phyloP scores from a whole-genome alignment of 1,140 invertebrate genomes.

The Lycorma delicatula region DNA sequence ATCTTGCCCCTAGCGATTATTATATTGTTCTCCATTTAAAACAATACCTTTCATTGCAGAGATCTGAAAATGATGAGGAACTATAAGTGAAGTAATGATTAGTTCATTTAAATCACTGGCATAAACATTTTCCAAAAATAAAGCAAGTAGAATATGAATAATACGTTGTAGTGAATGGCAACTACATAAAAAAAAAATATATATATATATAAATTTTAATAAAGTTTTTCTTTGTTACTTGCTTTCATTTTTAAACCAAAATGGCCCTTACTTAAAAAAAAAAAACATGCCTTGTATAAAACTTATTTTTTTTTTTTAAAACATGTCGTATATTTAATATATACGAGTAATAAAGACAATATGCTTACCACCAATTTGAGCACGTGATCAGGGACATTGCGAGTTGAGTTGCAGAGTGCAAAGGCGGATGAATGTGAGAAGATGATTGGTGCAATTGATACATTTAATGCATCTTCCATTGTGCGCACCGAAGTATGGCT shows the following conservation, averaged over 20 bases:
- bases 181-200: not conserved
- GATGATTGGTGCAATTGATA: slow-evolving; percentile 73
- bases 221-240: not conserved
- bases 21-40: no score
- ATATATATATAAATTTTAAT: not conserved
- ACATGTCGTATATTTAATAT: not conserved
- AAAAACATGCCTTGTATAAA: not conserved
- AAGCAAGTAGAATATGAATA: no score
- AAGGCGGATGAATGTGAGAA: slow-evolving; percentile 84
- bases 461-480: slow-evolving; percentile 65
- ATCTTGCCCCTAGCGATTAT: no score
- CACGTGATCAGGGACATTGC: slow-evolving; percentile 80
- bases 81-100: no score
- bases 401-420: slow-evolving; percentile 69
- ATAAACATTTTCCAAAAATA: no score
- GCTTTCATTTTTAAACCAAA: not conserved
- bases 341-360: not conserved
- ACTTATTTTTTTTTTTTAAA: not conserved
- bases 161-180: not conserved
- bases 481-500: slow-evolving; percentile 75
- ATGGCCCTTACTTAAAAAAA: no score
- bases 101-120: no score
- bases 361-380: slow-evolving; percentile 67
- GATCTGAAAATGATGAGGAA: no score
- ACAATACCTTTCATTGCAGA: no score